phyloP scores from a whole-genome alignment of 64 coral and sea anemone genomes.

The Pocillopora damicornis region DNA sequence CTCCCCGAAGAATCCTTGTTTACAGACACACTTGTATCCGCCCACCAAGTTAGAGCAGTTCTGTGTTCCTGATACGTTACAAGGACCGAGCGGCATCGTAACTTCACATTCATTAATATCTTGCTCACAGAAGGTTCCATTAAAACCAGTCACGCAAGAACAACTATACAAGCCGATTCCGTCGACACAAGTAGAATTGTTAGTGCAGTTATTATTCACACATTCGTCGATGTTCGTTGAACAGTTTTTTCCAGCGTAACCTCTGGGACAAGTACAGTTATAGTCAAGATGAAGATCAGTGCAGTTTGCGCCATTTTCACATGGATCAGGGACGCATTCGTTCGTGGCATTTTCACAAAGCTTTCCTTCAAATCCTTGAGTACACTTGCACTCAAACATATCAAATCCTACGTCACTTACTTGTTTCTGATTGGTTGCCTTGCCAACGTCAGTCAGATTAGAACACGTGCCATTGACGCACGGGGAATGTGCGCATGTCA shows the following conservation, averaged over 20 bases:
- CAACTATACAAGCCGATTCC: slow-evolving; percentile 63
- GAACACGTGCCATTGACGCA: slow-evolving; percentile 77
- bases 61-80: slow-evolving; percentile 40
- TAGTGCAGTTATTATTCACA: slow-evolving; percentile 56
- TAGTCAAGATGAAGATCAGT: slow-evolving; percentile 80
- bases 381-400: slow-evolving; percentile 76
- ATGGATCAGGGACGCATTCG: slow-evolving; percentile 71
- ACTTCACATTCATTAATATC: slow-evolving; percentile 69
- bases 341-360: slow-evolving; percentile 70
- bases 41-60: slow-evolving; percentile 65
- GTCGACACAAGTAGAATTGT: slow-evolving; percentile 77
- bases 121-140: slow-evolving; percentile 66
- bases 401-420: slow-evolving; percentile 82
- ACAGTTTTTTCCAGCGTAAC: slow-evolving; percentile 68
- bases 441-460: slow-evolving; percentile 49
- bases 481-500: slow-evolving; percentile 81
- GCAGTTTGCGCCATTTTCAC: slow-evolving; percentile 70
- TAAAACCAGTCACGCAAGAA: slow-evolving; percentile 68
- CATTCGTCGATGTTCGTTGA: slow-evolving; percentile 82
- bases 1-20: slow-evolving; percentile 59
- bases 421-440: slow-evolving; percentile 18
- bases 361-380: slow-evolving; percentile 65
- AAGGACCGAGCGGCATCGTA: background rate
- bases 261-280: slow-evolving; percentile 66
- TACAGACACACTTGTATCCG: slow-evolving; percentile 56